Evolutionary conservation across 30 jellyfish, hydroid and myxozoan genomes (phyloP).

Genomic region (Hydra vulgaris): DNA sequence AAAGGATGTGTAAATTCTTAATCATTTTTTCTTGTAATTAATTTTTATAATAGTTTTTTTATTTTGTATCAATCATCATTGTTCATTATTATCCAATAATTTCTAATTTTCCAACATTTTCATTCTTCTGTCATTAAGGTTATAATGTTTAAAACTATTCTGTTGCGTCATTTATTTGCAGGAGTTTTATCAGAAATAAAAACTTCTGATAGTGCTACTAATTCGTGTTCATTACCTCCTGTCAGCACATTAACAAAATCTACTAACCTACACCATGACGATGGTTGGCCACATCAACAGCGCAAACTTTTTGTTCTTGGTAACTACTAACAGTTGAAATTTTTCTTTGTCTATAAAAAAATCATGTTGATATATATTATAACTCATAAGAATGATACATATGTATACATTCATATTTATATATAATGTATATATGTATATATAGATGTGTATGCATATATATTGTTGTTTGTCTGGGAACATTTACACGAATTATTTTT

Average conservation of each 20-base stretch:
- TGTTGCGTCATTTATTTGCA: slow-evolving; percentile 1
- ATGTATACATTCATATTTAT: too few relatives aligned
- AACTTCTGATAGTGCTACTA: slow-evolving; percentile 9
- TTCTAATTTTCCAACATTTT: too few relatives aligned
- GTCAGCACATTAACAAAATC: slow-evolving; percentile 97
- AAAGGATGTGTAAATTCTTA: background rate
- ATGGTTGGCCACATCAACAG: background rate
- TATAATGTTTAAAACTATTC: background rate
- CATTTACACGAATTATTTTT: too few relatives aligned
- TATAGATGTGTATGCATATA: background rate
- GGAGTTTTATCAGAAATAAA: slow-evolving; percentile 6
- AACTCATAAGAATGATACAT: background rate
- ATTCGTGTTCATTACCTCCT: slow-evolving; percentile 81
- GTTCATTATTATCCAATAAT: slow-evolving; percentile 1
- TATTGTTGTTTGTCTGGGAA: too few relatives aligned
- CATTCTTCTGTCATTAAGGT: background rate
- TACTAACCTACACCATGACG: slow-evolving; percentile 30
- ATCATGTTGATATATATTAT: too few relatives aligned
- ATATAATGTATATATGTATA: background rate
- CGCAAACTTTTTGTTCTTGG: background rate
- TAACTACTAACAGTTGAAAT: background rate
- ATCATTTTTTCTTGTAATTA: background rate
- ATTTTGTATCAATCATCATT: background rate
- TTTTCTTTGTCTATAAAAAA: too few relatives aligned
- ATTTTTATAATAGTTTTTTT: too few relatives aligned